A percentile compares a stretch with the other conserved stretches of the same genome.
Conservation (phyloP, 2,113 vertebrate genomes). For the Nibea coibor region DNA sequence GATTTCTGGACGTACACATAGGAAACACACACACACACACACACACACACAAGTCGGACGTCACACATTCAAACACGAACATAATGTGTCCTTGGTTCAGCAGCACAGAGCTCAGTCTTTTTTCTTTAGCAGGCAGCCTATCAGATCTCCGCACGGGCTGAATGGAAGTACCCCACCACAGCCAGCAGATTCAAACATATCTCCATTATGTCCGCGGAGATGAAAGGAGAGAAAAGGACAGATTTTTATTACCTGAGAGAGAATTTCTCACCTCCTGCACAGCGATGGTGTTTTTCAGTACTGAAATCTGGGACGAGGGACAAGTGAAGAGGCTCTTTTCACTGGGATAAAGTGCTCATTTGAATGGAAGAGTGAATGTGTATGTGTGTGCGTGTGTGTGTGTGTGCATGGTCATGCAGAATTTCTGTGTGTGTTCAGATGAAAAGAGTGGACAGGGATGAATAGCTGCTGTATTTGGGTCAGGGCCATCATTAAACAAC, state of each 20-base stretch:
- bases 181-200: constrained; percentile 42
- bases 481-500: constrained; percentile 60
- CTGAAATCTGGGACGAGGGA: constrained; percentile 60
- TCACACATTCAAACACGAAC: constrained; percentile 16
- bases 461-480: constrained; percentile 73
- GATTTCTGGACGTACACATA: neutral
- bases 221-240: constrained; percentile 43
- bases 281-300: constrained; percentile 41
- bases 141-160: constrained; percentile 25
- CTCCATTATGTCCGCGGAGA: constrained; percentile 36
- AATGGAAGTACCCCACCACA: constrained; percentile 37
- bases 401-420: constrained; percentile 1
- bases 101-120: constrained; percentile 1
- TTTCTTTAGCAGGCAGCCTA: constrained; percentile 36
- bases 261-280: constrained; percentile 48
- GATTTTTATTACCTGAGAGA: constrained; percentile 53
- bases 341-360: constrained; percentile 69
- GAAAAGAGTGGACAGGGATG: constrained; percentile 58
- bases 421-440: constrained; percentile 42
- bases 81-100: constrained; percentile 37
- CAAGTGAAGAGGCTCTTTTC: constrained; percentile 68
- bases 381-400: constrained; percentile 23
- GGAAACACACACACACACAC: neutral
- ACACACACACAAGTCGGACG: constrained; percentile 14
- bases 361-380: constrained; percentile 66